phyloP scores from a whole-genome alignment of 2,797 vertebrate genomes.

The Carcharodon carcharias region DNA sequence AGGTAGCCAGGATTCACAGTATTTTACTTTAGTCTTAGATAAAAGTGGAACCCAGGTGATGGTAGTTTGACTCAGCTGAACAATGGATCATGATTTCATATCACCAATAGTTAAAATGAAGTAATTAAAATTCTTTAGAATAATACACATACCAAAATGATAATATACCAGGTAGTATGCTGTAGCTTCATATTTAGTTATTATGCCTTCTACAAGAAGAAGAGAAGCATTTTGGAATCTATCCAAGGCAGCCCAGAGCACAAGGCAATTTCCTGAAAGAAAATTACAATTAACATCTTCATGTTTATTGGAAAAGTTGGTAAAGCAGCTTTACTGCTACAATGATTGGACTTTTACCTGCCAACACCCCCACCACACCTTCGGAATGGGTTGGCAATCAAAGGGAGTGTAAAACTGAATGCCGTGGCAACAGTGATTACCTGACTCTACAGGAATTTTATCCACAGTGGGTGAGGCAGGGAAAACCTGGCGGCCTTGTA shows the following conservation, averaged over 20 bases:
- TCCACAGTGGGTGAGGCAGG: neutral
- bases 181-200: neutral
- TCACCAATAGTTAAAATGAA: neutral
- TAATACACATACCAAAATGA: neutral
- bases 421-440: too few relatives aligned
- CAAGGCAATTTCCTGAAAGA: conserved; percentile 7
- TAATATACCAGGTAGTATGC: neutral
- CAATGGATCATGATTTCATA: neutral
- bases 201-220: neutral
- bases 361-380: too few relatives aligned
- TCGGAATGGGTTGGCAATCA: too few relatives aligned
- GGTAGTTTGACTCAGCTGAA: neutral
- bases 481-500: too few relatives aligned
- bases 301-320: neutral
- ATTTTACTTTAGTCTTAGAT: neutral
- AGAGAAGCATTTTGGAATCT: neutral
- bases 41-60: neutral
- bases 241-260: conserved; percentile 24
- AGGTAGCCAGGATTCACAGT: neutral
- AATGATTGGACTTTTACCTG: too few relatives aligned
- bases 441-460: neutral
- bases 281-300: neutral
- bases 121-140: neutral
- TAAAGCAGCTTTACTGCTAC: neutral
- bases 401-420: too few relatives aligned